Evolutionary conservation across 1,140 invertebrate species (phyloP), one percentile per base, ranked within the genome.

Genomic region (Pseudomyrmex concolor): DNA sequence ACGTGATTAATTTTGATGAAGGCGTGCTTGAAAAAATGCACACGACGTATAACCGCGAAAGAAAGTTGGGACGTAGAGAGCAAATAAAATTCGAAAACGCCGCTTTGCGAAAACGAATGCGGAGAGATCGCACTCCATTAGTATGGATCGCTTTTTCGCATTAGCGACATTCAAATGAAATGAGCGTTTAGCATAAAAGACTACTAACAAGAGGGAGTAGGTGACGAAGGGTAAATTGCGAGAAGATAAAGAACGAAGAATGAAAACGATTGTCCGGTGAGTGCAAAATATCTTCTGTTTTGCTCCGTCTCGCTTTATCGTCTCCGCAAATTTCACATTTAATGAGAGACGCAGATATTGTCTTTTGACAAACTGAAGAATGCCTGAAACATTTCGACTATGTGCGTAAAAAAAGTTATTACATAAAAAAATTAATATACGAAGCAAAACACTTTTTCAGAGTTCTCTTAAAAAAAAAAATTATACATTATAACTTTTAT

Each of bases 91-190:
- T 51, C 66, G 12, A 78, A n/a, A 54, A n/a, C 63, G 63, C 74
- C 34, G 34, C 34, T 34, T 78, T 68, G 48, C 76, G 54, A 80
- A 71, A 80, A 80, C 63, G 66, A 59, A 80, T 60, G 66, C 51
- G 54, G 54, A 7, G 43, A 86, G 64, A 83, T 77, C 60, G 34
- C 34, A 67, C 77, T 92, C 91, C 91, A 94, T 94, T 94, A 94
- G 92, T 90, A 93, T 92, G 93, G 92, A 94, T 94, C 92, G 91
- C 92, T 93, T 94, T 94, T 94, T 93, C 91, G 92, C 93, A 94
- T 94, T 94, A 93, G 92, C 90, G 89, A 91, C 92, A 94, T 94
- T 94, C 92, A 93, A 94, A 94, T 94, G 92, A 93, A 94, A 90
- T 89, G 88, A 86, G 67, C 90, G 90, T 92, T 94, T 94, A 93